Conservation (phyloP, 2,888 invertebrate species). For the Priocnemis perturbator region DNA sequence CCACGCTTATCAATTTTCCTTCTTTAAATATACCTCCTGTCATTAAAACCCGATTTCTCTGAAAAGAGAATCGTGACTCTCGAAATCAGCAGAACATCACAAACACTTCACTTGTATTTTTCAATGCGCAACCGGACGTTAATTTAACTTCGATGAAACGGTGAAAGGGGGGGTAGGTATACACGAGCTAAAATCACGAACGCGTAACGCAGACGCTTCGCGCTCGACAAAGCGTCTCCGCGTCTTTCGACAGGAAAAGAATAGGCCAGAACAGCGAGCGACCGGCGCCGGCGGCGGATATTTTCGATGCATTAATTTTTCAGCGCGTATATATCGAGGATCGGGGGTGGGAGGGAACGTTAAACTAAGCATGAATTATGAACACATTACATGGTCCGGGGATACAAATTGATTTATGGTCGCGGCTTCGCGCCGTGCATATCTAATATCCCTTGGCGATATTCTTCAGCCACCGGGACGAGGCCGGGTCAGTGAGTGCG, state of each 20-base stretch:
- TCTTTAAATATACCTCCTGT: too few species aligned
- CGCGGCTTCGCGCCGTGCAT: constrained; percentile 68
- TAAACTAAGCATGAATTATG: constrained; percentile 74
- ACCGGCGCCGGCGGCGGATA: constrained; percentile 24
- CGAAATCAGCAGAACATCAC: too few species aligned
- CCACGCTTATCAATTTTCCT: too few species aligned
- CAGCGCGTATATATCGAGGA: constrained; percentile 48
- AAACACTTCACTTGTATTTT: too few species aligned
- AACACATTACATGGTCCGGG: constrained; percentile 68
- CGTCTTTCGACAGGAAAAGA: too few species aligned
- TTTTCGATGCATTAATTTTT: constrained; percentile 69
- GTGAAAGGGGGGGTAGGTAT: neutral
- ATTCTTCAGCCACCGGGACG: constrained; percentile 60
- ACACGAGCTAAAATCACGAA: neutral
- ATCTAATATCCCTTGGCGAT: constrained; percentile 69
- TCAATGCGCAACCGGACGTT: too few species aligned
- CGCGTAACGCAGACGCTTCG: neutral
- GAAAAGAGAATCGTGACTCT: too few species aligned
- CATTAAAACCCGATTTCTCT: too few species aligned
- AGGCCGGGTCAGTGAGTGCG: constrained; percentile 63
- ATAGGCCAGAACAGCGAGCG: too few species aligned
- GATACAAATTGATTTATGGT: constrained; percentile 74
- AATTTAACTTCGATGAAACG: too few species aligned
- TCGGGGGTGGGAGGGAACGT: constrained; percentile 43
- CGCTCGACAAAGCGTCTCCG: neutral